Evolutionary conservation across 2,888 invertebrate genomes (phyloP).

Genomic region (Scaptodrosophila latifasciaeformis): DNA sequence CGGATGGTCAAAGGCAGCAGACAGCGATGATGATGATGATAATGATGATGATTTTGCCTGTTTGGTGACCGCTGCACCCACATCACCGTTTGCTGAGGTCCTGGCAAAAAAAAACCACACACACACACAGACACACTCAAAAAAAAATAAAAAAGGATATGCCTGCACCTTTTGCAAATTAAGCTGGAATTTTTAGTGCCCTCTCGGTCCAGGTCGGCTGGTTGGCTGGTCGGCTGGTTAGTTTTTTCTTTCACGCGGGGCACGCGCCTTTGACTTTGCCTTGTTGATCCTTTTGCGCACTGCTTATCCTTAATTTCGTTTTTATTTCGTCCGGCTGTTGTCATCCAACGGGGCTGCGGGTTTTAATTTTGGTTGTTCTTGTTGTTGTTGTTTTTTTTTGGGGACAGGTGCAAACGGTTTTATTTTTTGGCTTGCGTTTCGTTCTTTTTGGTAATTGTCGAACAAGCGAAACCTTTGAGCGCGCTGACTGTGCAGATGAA

Average conservation of each 20-base stretch:
- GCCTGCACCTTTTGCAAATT: conserved; percentile 48
- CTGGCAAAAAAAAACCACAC: too few relatives aligned
- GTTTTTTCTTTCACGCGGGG: too few relatives aligned
- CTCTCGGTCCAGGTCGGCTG: neutral
- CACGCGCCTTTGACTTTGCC: conserved; percentile 11
- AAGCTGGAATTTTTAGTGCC: conserved; percentile 54
- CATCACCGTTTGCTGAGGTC: neutral
- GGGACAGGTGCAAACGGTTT: conserved; percentile 53
- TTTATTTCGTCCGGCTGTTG: conserved; percentile 19
- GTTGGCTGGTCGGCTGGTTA: too few relatives aligned
- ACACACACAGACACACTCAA: too few relatives aligned
- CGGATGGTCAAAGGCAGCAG: neutral
- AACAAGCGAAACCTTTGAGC: too few relatives aligned
- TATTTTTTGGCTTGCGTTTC: conserved; percentile 50
- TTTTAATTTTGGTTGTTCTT: neutral
- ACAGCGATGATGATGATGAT: conserved; percentile 3
- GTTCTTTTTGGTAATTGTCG: conserved; percentile 56
- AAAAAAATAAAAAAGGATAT: neutral
- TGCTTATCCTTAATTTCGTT: conserved; percentile 58
- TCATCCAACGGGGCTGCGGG: neutral
- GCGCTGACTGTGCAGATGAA: too few relatives aligned
- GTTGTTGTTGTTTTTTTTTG: conserved; percentile 8
- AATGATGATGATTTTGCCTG: too few relatives aligned
- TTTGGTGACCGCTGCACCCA: conserved; percentile 12
- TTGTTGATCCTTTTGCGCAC: conserved; percentile 42